These are phyloP conservation scores for Eilema sororculum DNA, from an alignment of 2,888 invertebrate genomes.

Conservation along the genomic window DNA sequence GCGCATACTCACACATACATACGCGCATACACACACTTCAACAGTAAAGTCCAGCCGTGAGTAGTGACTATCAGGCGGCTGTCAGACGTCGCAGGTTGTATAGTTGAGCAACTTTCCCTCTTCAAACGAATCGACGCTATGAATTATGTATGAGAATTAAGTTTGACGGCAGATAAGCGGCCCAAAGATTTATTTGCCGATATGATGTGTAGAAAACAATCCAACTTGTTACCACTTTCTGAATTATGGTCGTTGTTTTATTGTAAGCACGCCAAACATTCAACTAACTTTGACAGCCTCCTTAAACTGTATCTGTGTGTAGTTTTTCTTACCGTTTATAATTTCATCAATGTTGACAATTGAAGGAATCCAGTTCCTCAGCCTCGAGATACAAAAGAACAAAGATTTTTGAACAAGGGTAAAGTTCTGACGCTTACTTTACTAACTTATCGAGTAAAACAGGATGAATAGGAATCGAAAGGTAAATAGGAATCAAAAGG, in stretches of 20 bases:
- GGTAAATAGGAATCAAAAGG: too few species aligned
- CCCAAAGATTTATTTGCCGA: constrained; percentile 84
- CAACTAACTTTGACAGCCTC: constrained; percentile 58
- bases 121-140: constrained; percentile 78
- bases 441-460: too few species aligned
- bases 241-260: constrained; percentile 84
- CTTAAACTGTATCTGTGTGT: constrained; percentile 40
- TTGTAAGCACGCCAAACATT: constrained; percentile 77
- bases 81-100: constrained; percentile 60
- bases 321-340: constrained; percentile 24
- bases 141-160: constrained; percentile 87
- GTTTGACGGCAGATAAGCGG: constrained; percentile 85
- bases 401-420: background rate
- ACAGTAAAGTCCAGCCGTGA: constrained; percentile 30
- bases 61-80: constrained; percentile 55
- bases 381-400: background rate
- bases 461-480: too few species aligned
- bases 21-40: constrained; percentile 16
- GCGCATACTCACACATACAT: too few species aligned
- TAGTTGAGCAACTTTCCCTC: constrained; percentile 75
- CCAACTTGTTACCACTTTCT: constrained; percentile 82
- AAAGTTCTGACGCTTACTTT: too few species aligned
- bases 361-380: background rate
- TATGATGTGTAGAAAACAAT: constrained; percentile 86
- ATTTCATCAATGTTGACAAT: constrained; percentile 13